Evolutionary conservation across 2,113 vertebrate genomes (phyloP), one percentile per base, ranked within the genome.

Genomic region (Morone saxatilis): DNA sequence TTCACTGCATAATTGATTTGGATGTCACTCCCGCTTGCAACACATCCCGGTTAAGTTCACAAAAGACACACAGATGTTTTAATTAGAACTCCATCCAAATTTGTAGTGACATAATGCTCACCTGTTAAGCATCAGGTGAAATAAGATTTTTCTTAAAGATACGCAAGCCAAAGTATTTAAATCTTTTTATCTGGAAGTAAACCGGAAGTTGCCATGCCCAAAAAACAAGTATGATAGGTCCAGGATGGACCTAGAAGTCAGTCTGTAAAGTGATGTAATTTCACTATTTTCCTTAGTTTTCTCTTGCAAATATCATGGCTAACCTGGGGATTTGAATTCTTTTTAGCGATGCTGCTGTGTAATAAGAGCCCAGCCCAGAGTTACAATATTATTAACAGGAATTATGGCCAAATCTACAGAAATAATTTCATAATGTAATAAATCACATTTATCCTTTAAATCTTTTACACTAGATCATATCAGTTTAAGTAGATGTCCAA

Each of bases 401-500:
- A 60, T 31, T 19, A 68, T 67, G 66, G 12, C 19, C 25, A 48
- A 74, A 77, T 41, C 6, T 59, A 59, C 36, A 53, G 45, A 71
- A 82, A 31, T 31, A 40, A 31, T 10, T 45, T 5, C 20, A 45
- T 25, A 13, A 67, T 71, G 9, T 40, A 45, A 50, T 59, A 41
- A 75, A 56, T 7, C n/a, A 31, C 22, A 79, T 60, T 45, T 10
- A 57, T 76, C 25, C 10, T 22, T 41, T 25, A 22, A 40, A 3
- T 62, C 63, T 74, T 69, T 81, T 36, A 25, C 22, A 48, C 48
- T 63, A 7, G 22, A 63, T 53, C 12, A 3, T 41, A 63, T 73
- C 38, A 48, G 8, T 72, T 76, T 69, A 70, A 71, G 31, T 41
- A 53, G 38, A 80, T 54, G 7, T n/a, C 13, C 31, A 65, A 66